phyloP scores from a whole-genome alignment of 1,140 invertebrate species.

The Zaprionus tsacasi region DNA sequence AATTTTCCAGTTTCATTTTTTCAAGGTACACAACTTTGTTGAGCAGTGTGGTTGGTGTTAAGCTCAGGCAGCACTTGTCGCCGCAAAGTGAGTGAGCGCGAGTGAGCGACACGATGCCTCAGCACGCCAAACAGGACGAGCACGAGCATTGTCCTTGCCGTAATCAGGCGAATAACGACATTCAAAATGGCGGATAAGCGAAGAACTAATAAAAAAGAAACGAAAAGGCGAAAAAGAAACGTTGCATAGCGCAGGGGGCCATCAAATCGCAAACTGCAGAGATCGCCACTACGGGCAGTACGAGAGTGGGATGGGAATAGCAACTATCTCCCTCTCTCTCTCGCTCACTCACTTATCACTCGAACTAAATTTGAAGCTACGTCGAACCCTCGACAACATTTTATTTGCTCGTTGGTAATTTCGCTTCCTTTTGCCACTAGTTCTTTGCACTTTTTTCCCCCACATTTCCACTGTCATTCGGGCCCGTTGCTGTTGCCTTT shows the following conservation, averaged over 20 bases:
- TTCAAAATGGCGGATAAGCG: constrained; percentile 77
- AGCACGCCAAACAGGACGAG: background rate
- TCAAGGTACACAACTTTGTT: constrained; percentile 11
- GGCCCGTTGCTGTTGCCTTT: constrained; percentile 27
- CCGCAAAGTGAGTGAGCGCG: background rate
- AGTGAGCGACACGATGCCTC: constrained; percentile 4
- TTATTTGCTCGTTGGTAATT: constrained; percentile 79
- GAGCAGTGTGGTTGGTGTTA: constrained; percentile 18
- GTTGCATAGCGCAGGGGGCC: constrained; percentile 54
- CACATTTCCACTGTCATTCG: constrained; percentile 26
- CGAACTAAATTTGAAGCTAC: constrained; percentile 59
- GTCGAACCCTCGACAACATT: constrained; percentile 78
- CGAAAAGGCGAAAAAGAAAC: constrained; percentile 42
- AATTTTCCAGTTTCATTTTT: too few relatives aligned
- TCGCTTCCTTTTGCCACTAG: constrained; percentile 73
- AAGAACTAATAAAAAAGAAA: constrained; percentile 74
- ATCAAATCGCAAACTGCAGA: constrained; percentile 65
- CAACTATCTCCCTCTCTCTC: constrained; percentile 21
- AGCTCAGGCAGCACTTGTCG: constrained; percentile 11
- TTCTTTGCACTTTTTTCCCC: constrained; percentile 46
- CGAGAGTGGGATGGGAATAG: background rate
- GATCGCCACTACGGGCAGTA: constrained; percentile 10
- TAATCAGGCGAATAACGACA: constrained; percentile 79
- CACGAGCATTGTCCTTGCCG: constrained; percentile 61
- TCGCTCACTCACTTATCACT: constrained; percentile 54